Base-by-base conservation (phyloP, 2,797 vertebrate species). In the Xenopus petersii region DNA sequence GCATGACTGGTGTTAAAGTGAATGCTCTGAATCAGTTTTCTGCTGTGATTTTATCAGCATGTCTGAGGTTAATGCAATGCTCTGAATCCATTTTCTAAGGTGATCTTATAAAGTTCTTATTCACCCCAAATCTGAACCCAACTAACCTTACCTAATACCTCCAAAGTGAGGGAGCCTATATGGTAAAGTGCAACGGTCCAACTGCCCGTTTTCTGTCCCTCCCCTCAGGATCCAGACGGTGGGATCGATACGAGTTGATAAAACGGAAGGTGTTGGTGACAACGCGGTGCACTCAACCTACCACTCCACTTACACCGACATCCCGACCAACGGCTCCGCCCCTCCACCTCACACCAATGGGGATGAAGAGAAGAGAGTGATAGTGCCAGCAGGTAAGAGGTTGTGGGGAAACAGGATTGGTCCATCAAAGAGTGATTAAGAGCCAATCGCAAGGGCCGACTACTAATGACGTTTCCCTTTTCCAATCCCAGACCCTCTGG, bases 361-460 rank as follows among this genome's bases (percentile, higher is more conserved):
- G 85, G 87, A 85, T 0, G 93, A 95, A 75, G 94, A 95, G 85
- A 95, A 94, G 86, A 90, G 94, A 80, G 94, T 95, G 81, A 94
- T 95, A 2, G 93, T 95, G 11, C 93, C 93, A 0, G 89, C 89
- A 85, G 91, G 92, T 92, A 16, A 56, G 49, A 51, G 11, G 15
- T 12, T 51, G 3, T 49, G 36, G 36, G 36, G 36, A 42, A 6
- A 6, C 8, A 42, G 5, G 36, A 42, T 7, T 42, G 36, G 36
- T 30, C 69, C 26, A 30, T 2, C 26, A 30, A 30, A 30, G 4
- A 42, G 36, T 6, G 36, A 9, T 2, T 42, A 42, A 42, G 36
- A 42, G 15, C 49, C 49, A 51, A 12, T 51, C 9, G 5, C 12
- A 12, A 49, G 47, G 47, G 1, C 12, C 5, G 49, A 4, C 12